These are phyloP conservation scores for Chelon auratus DNA, from an alignment of 2,797 vertebrate species.

Conservation along the genomic window DNA sequence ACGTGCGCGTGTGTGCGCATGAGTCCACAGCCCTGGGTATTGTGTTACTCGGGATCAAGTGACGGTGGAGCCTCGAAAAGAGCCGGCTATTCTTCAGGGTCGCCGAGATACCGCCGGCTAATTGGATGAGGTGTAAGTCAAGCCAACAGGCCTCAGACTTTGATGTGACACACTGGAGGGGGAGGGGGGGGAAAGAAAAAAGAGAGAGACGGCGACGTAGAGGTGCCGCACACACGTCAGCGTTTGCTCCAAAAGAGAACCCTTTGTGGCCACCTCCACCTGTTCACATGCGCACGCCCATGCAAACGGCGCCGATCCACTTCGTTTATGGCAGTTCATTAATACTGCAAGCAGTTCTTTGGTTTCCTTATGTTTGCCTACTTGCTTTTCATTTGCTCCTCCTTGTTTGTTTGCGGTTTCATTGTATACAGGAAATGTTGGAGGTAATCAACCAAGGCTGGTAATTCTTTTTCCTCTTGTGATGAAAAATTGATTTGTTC, in stretches of 20 bases:
- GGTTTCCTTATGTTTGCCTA: conserved; percentile 83
- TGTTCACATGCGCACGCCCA: conserved; percentile 46
- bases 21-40: conserved; percentile 62
- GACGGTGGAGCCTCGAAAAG: conserved; percentile 84
- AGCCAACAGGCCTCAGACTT: conserved; percentile 90
- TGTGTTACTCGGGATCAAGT: conserved; percentile 91
- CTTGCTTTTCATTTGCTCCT: conserved; percentile 83
- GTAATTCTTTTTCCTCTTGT: background rate
- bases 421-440: conserved; percentile 59
- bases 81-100: conserved; percentile 86
- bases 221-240: conserved; percentile 52
- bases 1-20: conserved; percentile 15
- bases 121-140: conserved; percentile 97
- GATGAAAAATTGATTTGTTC: background rate
- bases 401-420: conserved; percentile 78
- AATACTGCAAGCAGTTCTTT: conserved; percentile 89
- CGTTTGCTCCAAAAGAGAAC: conserved; percentile 83
- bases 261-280: conserved; percentile 84
- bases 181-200: conserved; percentile 6
- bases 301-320: conserved; percentile 85
- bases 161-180: conserved; percentile 87
- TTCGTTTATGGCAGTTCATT: conserved; percentile 86
- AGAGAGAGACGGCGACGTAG: conserved; percentile 30
- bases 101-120: conserved; percentile 91
- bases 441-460: conserved; percentile 53